These are phyloP conservation scores for Macrobrachium nipponense DNA, from an alignment of 1,140 invertebrate species.

Conservation along the genomic window DNA sequence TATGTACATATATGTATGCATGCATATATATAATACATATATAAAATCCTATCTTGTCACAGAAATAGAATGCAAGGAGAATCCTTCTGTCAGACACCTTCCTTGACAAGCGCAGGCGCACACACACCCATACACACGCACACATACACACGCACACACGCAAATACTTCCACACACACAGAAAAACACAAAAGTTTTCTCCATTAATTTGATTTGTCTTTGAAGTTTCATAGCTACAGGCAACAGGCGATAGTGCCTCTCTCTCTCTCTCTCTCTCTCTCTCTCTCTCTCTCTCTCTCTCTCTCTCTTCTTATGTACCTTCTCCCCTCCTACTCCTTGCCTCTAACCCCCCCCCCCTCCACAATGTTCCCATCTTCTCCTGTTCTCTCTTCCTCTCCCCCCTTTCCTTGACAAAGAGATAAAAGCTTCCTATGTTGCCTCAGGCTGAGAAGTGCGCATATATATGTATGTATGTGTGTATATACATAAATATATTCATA, in stretches of 20 bases:
- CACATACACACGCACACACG: too few relatives aligned
- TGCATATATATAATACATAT: not conserved
- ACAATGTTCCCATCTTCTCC: not conserved
- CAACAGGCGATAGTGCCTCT: not conserved
- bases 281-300: not conserved
- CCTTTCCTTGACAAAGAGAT: not conserved
- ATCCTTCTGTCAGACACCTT: not conserved
- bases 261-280: conserved; percentile 2
- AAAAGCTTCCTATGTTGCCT: too few relatives aligned
- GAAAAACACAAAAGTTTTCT: too few relatives aligned
- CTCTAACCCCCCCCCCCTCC: too few relatives aligned
- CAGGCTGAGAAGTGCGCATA: not conserved
- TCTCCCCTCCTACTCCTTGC: not conserved
- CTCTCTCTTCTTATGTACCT: not conserved
- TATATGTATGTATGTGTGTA: conserved; percentile 17
- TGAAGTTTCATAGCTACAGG: too few relatives aligned
- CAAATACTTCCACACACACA: too few relatives aligned
- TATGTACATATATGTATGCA: not conserved
- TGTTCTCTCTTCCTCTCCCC: not conserved
- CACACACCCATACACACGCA: too few relatives aligned
- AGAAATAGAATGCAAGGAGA: not conserved
- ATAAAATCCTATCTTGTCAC: not conserved
- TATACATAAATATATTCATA: not conserved
- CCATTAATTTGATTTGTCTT: too few relatives aligned
- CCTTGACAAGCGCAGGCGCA: too few relatives aligned